These are phyloP conservation scores for Eueremaeus valkanovi DNA, from an alignment of 2,888 invertebrate species.

Conservation along the genomic window DNA sequence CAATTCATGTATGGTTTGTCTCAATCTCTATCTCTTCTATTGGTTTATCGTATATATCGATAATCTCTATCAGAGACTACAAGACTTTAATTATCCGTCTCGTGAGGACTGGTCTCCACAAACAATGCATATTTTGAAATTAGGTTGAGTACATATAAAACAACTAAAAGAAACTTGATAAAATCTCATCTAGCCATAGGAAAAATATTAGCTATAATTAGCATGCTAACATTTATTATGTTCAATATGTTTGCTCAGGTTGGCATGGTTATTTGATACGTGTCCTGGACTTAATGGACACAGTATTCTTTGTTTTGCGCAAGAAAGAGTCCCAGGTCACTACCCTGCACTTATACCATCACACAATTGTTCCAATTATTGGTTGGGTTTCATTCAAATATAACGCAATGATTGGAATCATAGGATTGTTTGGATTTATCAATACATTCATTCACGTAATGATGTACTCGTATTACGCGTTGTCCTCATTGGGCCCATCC, in stretches of 20 bases:
- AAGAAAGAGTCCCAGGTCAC: slow-evolving; percentile 36
- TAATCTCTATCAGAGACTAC: background rate
- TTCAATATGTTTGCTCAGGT: too few relatives aligned
- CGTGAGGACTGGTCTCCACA: background rate
- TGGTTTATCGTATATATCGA: background rate
- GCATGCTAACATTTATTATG: too few relatives aligned
- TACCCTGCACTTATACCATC: slow-evolving; percentile 36
- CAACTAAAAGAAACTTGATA: too few relatives aligned
- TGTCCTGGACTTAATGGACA: slow-evolving; percentile 34
- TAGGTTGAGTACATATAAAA: background rate
- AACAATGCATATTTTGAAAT: background rate
- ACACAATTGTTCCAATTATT: slow-evolving; percentile 36
- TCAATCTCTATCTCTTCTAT: background rate
- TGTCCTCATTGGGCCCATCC: slow-evolving; percentile 35
- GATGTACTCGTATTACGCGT: slow-evolving; percentile 34
- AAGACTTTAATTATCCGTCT: slow-evolving; percentile 31
- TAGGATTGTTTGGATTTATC: slow-evolving; percentile 11
- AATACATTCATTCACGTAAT: slow-evolving; percentile 36
- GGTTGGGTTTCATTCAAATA: slow-evolving; percentile 40
- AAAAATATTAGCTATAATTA: too few relatives aligned
- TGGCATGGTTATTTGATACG: slow-evolving; percentile 26
- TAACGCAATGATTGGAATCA: slow-evolving; percentile 36
- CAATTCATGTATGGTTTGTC: slow-evolving; percentile 8
- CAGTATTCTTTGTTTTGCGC: slow-evolving; percentile 36
- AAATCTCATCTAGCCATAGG: too few relatives aligned